Base-by-base conservation (phyloP, 2,888 invertebrate species). In the Formica aserva region DNA sequence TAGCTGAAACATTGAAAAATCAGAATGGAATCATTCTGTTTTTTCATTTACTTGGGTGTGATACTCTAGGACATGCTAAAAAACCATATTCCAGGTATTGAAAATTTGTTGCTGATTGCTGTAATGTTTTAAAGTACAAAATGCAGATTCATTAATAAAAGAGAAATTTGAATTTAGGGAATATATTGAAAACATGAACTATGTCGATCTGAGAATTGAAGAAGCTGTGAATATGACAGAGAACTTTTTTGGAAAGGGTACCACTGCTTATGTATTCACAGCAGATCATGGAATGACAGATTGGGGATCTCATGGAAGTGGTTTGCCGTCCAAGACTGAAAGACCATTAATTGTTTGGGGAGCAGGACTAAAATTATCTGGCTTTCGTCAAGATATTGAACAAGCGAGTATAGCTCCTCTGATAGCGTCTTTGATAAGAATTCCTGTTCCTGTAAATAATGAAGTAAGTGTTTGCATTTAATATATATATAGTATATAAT, bases 281-380 rank as follows among this genome's bases (percentile, higher is more conserved):
- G 97, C 99, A 11, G 99, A 99, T 95, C 99, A 99, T 95, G 99
- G 99, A 84, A 99, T 99, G 99, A 99, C 99, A 18, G 97, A 99
- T 95, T 99, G 99, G 98, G 99, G 99, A 63, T 98, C 99, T 0
- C 99, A 99, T 95, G 99, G 99, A 11, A 97, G 98, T 90, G 99
- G 99, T 1, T 97, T 97, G 83, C 94, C 96, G 3, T 97, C 97
- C 93, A 99, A 99, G 95, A 99, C 99, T 0, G 96, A 98, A 94
- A 98, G 98, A 4, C 99, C 99, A 0, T 96, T 99, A 89, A 96
- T 99, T 48, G 96, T 97, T 15, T 99, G 99, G 99, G 99, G 99
- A n/a, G 97, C 98, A 63, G 99, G 99, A 35, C 95, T 98, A 1
- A 95, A 93, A 66, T 55, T 84, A 35, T 84, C 85, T 22, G 85